These are phyloP conservation scores for Piliocolobus tephrosceles DNA, from an alignment of 2,113 vertebrate species.

Conservation along the genomic window DNA sequence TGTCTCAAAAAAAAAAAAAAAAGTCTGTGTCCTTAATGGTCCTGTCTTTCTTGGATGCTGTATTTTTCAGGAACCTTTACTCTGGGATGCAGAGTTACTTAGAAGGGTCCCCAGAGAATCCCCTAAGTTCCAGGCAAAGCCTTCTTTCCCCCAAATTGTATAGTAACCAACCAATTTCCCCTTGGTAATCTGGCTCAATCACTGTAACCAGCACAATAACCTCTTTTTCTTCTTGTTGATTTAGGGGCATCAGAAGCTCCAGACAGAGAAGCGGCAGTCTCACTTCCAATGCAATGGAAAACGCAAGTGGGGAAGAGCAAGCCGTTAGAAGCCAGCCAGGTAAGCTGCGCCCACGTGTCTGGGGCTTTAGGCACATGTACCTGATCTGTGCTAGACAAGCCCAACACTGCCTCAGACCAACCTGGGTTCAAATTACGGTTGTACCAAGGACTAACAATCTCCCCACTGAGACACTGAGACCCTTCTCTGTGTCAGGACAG, in stretches of 20 bases:
- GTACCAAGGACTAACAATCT: neutral
- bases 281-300: neutral
- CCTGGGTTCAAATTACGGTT: neutral
- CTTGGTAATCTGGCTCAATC: neutral
- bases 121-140: neutral
- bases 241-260: neutral
- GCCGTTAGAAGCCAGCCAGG: fast-evolving
- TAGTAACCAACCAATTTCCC: neutral
- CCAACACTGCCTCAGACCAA: neutral
- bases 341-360: fast-evolving
- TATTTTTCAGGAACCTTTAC: neutral
- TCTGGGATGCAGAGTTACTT: too few species aligned
- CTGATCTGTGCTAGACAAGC: neutral
- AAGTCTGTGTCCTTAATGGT: neutral
- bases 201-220: neutral
- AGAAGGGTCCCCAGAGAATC: neutral
- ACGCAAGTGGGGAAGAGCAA: neutral
- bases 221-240: neutral
- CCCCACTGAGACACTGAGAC: neutral
- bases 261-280: neutral
- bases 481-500: neutral
- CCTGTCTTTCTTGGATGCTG: neutral
- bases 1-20: too few species aligned
- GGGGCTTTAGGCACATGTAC: fast-evolving
- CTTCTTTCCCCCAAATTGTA: too few species aligned